Evolutionary conservation across 92 coral and sea anemone species (phyloP).

Genomic region (Epizoanthus ramosus): DNA sequence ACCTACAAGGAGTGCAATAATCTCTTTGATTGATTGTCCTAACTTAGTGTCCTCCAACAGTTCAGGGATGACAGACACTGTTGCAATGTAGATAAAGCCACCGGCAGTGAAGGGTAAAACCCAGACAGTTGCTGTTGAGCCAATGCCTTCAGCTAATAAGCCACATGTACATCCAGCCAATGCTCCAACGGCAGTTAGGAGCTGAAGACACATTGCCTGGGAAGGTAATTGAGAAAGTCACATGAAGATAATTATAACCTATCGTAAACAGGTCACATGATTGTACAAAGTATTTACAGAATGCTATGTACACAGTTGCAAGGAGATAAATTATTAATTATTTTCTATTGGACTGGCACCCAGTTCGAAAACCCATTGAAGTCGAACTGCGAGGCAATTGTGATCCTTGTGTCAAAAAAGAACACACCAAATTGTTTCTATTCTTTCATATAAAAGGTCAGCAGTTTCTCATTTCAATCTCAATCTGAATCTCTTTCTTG

Average conservation of each 20-base stretch:
- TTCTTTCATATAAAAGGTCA: too few relatives aligned
- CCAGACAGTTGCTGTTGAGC: slow-evolving; percentile 95
- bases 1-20: slow-evolving; percentile 84
- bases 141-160: slow-evolving; percentile 89
- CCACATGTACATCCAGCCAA: slow-evolving; percentile 96
- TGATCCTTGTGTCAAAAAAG: too few relatives aligned
- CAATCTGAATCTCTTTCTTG: too few relatives aligned
- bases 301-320: too few relatives aligned
- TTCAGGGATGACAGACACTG: slow-evolving; percentile 97
- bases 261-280: background rate
- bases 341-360: too few relatives aligned
- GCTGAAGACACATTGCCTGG: slow-evolving; percentile 96
- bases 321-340: too few relatives aligned
- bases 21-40: slow-evolving; percentile 95
- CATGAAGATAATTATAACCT: background rate
- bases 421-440: too few relatives aligned
- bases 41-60: slow-evolving; percentile 86
- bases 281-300: too few relatives aligned
- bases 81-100: slow-evolving; percentile 96
- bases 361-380: too few relatives aligned
- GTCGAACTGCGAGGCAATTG: too few relatives aligned
- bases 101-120: slow-evolving; percentile 98
- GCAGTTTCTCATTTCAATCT: too few relatives aligned
- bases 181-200: slow-evolving; percentile 96
- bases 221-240: background rate